These are phyloP conservation scores for Calcarius lapponicus DNA, from an alignment of 2,797 vertebrate genomes.

Conservation along the genomic window DNA sequence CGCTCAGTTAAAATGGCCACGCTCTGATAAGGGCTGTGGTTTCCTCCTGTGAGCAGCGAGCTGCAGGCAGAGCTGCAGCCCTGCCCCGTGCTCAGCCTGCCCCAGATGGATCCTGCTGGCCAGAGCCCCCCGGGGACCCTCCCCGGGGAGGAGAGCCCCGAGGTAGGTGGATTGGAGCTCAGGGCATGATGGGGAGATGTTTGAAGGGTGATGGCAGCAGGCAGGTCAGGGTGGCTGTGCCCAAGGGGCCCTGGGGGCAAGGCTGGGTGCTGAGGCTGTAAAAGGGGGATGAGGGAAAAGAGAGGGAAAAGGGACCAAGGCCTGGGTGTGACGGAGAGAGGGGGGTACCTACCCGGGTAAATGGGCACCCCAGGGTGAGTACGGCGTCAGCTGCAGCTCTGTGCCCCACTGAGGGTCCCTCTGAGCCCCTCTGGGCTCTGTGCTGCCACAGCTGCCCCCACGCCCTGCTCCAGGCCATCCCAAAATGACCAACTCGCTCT, in stretches of 20 bases:
- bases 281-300: background rate
- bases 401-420: background rate
- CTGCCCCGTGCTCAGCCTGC: background rate
- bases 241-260: rapidly evolving
- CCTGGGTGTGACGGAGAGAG: rapidly evolving
- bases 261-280: background rate
- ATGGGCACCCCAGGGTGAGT: background rate
- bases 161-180: conserved; percentile 22
- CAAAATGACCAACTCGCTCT: background rate
- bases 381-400: rapidly evolving
- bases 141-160: background rate
- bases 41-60: conserved; percentile 42
- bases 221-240: rapidly evolving
- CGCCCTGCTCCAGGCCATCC: background rate
- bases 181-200: background rate
- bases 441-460: background rate
- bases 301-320: rapidly evolving
- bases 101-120: background rate
- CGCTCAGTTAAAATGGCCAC: conserved; percentile 4
- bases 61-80: background rate
- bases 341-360: rapidly evolving
- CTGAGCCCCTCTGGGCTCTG: background rate
- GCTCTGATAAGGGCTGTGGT: conserved; percentile 63
- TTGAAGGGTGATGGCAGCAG: rapidly evolving
- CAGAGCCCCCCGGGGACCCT: background rate